A percentile compares a stretch with the other conserved stretches of the same genome.
These are phyloP conservation scores for Pseudolaguvia tuberculata DNA, from an alignment of 2,113 vertebrate species.

Conservation along the genomic window DNA sequence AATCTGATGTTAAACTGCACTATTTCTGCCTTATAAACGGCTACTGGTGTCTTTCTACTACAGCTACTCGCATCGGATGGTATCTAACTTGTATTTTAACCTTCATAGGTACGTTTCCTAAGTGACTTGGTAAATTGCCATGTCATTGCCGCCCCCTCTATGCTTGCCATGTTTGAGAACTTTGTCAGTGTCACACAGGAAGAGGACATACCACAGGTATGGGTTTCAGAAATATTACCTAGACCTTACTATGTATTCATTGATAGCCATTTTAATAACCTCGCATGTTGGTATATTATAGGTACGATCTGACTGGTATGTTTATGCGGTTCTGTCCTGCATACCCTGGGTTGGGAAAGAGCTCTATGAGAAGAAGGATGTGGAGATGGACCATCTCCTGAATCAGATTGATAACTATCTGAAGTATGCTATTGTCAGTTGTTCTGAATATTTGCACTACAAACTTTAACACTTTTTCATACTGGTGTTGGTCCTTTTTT, in stretches of 20 bases:
- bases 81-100: neutral
- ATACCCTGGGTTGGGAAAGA: constrained; percentile 98
- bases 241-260: neutral
- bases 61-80: accelerated
- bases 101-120: constrained; percentile 85
- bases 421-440: constrained; percentile 72
- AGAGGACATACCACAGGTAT: constrained; percentile 94
- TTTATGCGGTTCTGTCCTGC: constrained; percentile 88
- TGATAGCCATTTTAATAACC: neutral
- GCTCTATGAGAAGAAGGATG: constrained; percentile 96
- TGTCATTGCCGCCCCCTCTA: constrained; percentile 94
- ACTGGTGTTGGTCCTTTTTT: too few relatives aligned
- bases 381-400: constrained; percentile 93
- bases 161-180: constrained; percentile 99
- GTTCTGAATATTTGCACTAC: neutral
- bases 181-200: constrained; percentile 93
- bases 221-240: neutral
- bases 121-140: constrained; percentile 97
- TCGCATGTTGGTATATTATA: constrained; percentile 45
- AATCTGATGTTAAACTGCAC: too few relatives aligned
- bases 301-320: constrained; percentile 97
- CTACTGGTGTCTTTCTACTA: too few relatives aligned
- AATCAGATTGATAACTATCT: constrained; percentile 90
- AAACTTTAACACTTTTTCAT: neutral
- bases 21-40: too few relatives aligned